A percentile compares a stretch with the other conserved stretches of the same genome.
Evolutionary conservation across 2,888 invertebrate genomes (phyloP).

Genomic region (Sceliomorpha sp.): DNA sequence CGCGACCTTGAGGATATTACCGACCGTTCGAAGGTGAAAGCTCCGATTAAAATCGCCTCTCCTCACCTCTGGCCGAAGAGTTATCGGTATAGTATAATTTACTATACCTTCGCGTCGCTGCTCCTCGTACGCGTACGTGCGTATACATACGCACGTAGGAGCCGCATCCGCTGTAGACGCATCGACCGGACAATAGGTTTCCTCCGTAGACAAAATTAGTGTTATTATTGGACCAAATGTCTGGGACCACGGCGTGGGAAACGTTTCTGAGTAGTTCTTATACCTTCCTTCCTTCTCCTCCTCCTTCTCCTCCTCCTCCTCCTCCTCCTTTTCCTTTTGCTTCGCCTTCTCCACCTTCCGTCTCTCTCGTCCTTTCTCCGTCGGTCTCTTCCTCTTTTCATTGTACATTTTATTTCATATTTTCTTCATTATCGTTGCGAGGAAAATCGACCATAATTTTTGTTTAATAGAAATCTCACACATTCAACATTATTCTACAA

Average conservation of each 20-base stretch:
- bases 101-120: slow-evolving; percentile 14
- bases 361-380: slow-evolving; percentile 20
- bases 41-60: too few species aligned
- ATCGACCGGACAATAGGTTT: slow-evolving; percentile 75
- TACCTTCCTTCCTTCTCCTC: slow-evolving; percentile 48
- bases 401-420: too few species aligned
- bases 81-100: slow-evolving; percentile 7
- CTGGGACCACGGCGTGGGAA: slow-evolving; percentile 77
- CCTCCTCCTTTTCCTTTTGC: slow-evolving; percentile 16
- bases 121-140: slow-evolving; percentile 28
- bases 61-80: too few species aligned
- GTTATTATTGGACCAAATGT: slow-evolving; percentile 80
- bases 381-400: slow-evolving; percentile 16
- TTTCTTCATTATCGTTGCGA: too few species aligned
- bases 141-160: slow-evolving; percentile 59
- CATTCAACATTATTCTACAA: too few species aligned
- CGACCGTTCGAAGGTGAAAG: too few species aligned
- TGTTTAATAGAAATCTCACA: too few species aligned
- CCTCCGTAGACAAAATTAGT: slow-evolving; percentile 77
- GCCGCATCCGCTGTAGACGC: slow-evolving; percentile 71
- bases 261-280: slow-evolving; percentile 58
- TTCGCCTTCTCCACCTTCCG: slow-evolving; percentile 5
- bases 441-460: too few species aligned
- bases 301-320: slow-evolving; percentile 20
- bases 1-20: too few species aligned